A percentile compares a stretch with the other conserved stretches of the same genome.
phyloP scores from a whole-genome alignment of 1,140 invertebrate genomes.

The Ceratina australensis region DNA sequence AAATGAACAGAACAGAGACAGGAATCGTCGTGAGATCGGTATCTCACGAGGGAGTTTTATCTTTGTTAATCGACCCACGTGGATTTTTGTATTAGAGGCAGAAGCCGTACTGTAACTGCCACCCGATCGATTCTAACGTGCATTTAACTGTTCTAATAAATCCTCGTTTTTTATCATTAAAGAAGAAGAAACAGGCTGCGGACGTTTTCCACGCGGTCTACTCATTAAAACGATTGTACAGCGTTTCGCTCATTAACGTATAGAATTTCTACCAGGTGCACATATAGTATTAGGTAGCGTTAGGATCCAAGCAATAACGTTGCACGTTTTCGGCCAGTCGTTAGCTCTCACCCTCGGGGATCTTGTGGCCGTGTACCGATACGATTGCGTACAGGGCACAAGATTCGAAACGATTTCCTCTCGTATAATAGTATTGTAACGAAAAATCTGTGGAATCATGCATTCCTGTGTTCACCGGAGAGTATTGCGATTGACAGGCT shows the following conservation, averaged over 20 bases:
- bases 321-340: slow-evolving; percentile 28
- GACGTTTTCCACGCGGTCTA: too few relatives aligned
- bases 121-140: background rate
- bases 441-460: slow-evolving; percentile 22
- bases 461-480: slow-evolving; percentile 44
- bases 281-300: slow-evolving; percentile 15
- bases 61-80: too few relatives aligned
- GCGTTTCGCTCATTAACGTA: background rate
- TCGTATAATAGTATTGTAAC: slow-evolving; percentile 3
- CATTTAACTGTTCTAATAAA: background rate
- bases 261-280: slow-evolving; percentile 35
- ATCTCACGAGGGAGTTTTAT: too few relatives aligned
- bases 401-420: background rate
- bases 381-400: background rate
- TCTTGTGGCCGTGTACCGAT: background rate
- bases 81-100: slow-evolving; percentile 7
- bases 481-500: slow-evolving; percentile 12
- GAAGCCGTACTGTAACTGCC: background rate
- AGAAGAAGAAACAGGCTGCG: slow-evolving; percentile 1
- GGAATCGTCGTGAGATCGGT: too few relatives aligned
- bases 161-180: background rate
- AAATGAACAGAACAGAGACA: slow-evolving; percentile 14
- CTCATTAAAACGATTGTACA: background rate
- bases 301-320: slow-evolving; percentile 41
- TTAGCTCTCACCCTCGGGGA: background rate